These are phyloP conservation scores for Busseola fusca DNA, from an alignment of 2,888 invertebrate species.

Conservation along the genomic window DNA sequence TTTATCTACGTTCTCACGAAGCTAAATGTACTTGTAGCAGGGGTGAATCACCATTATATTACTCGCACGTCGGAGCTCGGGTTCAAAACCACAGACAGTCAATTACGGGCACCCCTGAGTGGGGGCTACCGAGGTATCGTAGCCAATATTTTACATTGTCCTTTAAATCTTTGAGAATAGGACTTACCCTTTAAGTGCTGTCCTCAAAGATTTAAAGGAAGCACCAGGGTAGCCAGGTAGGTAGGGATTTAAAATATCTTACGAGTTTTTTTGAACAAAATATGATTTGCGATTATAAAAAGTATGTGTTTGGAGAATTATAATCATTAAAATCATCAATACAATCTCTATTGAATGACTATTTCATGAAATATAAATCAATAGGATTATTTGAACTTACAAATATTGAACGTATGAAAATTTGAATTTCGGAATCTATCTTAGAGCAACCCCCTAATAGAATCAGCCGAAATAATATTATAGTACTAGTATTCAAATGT, in stretches of 20 bases:
- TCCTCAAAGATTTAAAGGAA: background rate
- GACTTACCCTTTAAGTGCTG: no score
- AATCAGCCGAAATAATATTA: constrained; percentile 1
- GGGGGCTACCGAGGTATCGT: constrained; percentile 38
- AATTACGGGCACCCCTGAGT: constrained; percentile 49
- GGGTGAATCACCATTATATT: constrained; percentile 54
- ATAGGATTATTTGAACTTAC: background rate
- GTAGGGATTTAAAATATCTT: background rate
- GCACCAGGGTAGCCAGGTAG: background rate
- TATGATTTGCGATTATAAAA: background rate
- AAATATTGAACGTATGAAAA: background rate
- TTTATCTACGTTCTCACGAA: constrained; percentile 45
- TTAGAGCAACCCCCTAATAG: background rate
- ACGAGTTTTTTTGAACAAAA: background rate
- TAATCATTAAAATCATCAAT: background rate
- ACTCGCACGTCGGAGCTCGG: constrained; percentile 39
- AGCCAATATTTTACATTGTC: constrained; percentile 46
- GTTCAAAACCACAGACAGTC: constrained; percentile 54
- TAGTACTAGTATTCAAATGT: constrained; percentile 3
- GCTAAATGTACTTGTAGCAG: constrained; percentile 47
- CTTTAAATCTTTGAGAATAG: constrained; percentile 38
- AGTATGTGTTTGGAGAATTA: background rate
- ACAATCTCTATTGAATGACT: background rate
- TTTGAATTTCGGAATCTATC: background rate
- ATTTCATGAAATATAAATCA: background rate